Conservation (phyloP, 1,140 invertebrate species). For the Pogonomyrmex californicus region DNA sequence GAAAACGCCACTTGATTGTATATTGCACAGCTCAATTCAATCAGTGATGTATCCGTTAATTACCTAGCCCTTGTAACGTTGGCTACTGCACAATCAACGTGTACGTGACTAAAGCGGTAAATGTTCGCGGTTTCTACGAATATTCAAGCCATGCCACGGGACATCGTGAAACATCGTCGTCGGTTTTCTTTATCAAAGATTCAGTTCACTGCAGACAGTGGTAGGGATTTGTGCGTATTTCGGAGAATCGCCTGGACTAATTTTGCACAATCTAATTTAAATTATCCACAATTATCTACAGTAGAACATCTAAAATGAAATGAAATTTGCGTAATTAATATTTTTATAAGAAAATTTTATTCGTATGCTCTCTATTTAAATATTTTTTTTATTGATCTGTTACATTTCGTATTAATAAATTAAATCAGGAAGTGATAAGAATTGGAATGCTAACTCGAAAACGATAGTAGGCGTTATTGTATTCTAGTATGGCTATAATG, state of each 20-base stretch:
- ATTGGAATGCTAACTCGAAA: background rate
- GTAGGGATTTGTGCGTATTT: constrained; percentile 25
- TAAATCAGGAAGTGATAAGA: background rate
- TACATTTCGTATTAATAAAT: background rate
- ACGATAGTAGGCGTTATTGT: background rate
- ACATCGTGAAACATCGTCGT: constrained; percentile 45
- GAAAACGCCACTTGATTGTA: background rate
- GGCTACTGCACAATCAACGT: constrained; percentile 37
- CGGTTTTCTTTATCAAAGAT: constrained; percentile 62
- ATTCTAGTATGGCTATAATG: background rate
- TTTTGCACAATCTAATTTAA: background rate
- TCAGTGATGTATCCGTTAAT: constrained; percentile 47
- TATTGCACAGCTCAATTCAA: constrained; percentile 25
- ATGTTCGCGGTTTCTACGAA: constrained; percentile 51
- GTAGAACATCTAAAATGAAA: background rate
- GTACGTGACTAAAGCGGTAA: constrained; percentile 48
- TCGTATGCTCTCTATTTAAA: background rate
- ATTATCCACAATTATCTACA: background rate
- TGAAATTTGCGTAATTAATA: background rate
- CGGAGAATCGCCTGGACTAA: constrained; percentile 1
- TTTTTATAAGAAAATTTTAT: background rate
- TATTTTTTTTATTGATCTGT: background rate
- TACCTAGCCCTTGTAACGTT: constrained; percentile 19
- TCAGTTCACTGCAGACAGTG: constrained; percentile 17
- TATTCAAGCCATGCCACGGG: constrained; percentile 22